These are phyloP conservation scores for Monopterus albus DNA, from an alignment of 2,113 vertebrate species.

Conservation along the genomic window DNA sequence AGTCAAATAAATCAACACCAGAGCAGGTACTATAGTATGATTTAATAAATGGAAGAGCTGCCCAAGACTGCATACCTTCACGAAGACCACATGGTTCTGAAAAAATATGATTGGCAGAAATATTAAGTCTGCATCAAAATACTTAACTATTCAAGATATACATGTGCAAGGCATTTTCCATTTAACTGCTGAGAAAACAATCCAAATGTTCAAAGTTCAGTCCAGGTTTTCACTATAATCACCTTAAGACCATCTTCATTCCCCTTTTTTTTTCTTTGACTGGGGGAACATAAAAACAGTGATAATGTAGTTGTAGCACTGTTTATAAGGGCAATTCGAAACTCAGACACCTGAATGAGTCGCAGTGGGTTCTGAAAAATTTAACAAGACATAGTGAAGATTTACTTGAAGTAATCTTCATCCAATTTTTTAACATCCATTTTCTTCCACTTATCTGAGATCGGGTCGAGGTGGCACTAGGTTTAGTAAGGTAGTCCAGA, in stretches of 20 bases:
- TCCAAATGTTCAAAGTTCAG: too few species aligned
- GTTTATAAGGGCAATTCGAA: too few species aligned
- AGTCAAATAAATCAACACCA: constrained; percentile 22
- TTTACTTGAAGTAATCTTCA: background rate
- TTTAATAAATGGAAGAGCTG: background rate
- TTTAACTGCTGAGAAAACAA: too few species aligned
- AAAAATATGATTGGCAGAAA: background rate
- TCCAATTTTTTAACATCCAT: too few species aligned
- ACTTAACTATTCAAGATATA: too few species aligned
- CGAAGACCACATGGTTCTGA: background rate
- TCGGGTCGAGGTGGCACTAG: too few species aligned
- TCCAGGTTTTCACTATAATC: too few species aligned
- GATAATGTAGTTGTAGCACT: background rate
- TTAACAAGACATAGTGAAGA: background rate
- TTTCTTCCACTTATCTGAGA: too few species aligned
- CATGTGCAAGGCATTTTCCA: too few species aligned
- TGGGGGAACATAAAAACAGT: background rate
- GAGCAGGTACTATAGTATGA: background rate
- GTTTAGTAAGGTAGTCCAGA: too few species aligned
- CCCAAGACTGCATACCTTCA: background rate
- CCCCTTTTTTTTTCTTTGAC: too few species aligned
- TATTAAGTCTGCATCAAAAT: background rate
- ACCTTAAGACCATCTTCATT: too few species aligned
- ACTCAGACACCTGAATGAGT: background rate
- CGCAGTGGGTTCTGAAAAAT: background rate